These are phyloP conservation scores for Rhabdophis nuchalis DNA, from an alignment of 2,797 vertebrate species.

Conservation along the genomic window DNA sequence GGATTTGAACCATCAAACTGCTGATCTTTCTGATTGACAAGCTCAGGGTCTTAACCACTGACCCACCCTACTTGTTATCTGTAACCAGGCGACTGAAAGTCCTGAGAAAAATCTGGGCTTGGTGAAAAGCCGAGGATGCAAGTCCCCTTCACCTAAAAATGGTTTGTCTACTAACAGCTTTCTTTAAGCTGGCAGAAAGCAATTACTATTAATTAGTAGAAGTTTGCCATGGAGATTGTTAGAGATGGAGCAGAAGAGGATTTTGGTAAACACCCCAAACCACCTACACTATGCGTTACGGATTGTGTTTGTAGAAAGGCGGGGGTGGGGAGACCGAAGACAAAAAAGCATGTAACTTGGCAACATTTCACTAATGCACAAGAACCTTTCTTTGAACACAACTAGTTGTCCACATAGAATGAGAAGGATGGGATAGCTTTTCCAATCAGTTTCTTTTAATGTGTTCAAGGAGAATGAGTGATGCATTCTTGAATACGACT, in stretches of 20 bases:
- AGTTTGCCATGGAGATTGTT: not conserved
- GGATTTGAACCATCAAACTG: too few species aligned
- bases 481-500: constrained; percentile 58
- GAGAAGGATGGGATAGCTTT: not conserved
- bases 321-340: constrained; percentile 36
- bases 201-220: not conserved
- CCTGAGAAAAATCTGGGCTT: not conserved
- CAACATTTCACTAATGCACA: constrained; percentile 16
- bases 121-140: not conserved
- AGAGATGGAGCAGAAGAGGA: not conserved
- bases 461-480: constrained; percentile 37
- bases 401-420: constrained; percentile 29
- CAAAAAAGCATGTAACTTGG: not conserved
- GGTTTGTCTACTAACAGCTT: not conserved
- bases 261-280: constrained; percentile 2
- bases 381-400: constrained; percentile 51
- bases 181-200: not conserved
- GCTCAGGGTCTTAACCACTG: too few species aligned
- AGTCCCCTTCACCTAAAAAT: not conserved
- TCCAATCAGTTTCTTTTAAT: constrained; percentile 66
- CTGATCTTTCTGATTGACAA: too few species aligned
- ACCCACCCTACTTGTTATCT: not conserved
- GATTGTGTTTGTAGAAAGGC: not conserved
- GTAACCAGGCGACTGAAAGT: not conserved
- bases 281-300: not conserved